Evolutionary conservation across 2,113 vertebrate genomes (phyloP).

Genomic region (Pelusios castaneus): DNA sequence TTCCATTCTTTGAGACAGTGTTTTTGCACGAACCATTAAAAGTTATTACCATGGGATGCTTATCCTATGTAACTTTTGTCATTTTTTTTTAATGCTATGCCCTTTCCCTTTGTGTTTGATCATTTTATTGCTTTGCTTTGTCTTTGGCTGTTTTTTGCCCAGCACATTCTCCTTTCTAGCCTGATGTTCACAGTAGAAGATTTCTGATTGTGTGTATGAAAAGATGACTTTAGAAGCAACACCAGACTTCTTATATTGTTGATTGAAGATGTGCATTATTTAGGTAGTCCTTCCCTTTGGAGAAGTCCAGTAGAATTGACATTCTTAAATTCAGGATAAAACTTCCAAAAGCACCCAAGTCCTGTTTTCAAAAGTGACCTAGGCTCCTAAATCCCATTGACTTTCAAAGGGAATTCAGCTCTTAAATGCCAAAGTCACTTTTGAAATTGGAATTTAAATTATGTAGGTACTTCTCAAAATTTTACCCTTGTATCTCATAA

Average conservation of each 20-base stretch:
- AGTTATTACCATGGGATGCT: slow-evolving; percentile 31
- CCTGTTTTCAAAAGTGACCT: not conserved
- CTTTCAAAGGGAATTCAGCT: not conserved
- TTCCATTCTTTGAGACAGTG: not conserved
- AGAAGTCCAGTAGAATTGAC: not conserved
- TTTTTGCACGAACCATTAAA: slow-evolving; percentile 2
- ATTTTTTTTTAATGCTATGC: slow-evolving; percentile 34
- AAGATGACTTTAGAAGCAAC: not conserved
- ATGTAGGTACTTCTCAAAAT: not conserved
- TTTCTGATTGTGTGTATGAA: slow-evolving; percentile 15
- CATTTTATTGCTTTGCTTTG: slow-evolving; percentile 58
- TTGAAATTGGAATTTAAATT: not conserved
- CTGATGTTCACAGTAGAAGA: not conserved
- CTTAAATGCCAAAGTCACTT: not conserved
- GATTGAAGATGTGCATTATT: not conserved
- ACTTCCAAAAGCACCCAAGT: not conserved
- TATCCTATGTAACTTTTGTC: slow-evolving; percentile 33
- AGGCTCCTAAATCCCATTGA: not conserved
- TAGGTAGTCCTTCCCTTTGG: not conserved
- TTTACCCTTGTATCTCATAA: fast-evolving
- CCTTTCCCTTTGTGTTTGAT: slow-evolving; percentile 54
- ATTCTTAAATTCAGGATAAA: not conserved
- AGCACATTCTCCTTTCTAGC: not conserved
- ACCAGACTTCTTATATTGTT: not conserved
- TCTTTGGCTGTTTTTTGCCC: too few species aligned